Conservation (phyloP, 2,113 vertebrate species). For the Heteronetta atricapilla region DNA sequence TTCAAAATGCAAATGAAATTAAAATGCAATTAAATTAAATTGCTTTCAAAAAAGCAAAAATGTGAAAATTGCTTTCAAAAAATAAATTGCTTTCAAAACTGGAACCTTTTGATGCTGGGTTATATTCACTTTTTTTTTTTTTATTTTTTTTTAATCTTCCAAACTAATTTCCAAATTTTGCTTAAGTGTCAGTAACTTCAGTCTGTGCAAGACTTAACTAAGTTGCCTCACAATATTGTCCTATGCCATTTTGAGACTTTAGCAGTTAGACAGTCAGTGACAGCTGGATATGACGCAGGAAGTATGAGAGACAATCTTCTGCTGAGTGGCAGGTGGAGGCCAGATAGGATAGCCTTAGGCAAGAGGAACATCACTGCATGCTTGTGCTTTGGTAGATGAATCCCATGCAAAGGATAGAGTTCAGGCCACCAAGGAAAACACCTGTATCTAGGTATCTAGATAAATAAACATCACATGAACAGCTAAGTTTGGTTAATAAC, state of each 20-base stretch:
- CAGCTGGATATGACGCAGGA: background rate
- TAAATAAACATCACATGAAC: background rate
- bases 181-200: background rate
- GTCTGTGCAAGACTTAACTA: background rate
- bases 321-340: background rate
- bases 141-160: background rate
- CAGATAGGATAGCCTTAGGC: background rate
- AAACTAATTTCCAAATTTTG: background rate
- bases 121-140: background rate
- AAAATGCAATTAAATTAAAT: background rate
- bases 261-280: background rate
- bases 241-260: background rate
- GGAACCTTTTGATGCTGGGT: background rate
- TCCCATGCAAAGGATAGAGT: background rate
- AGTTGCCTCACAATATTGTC: background rate
- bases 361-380: background rate
- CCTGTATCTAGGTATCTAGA: background rate
- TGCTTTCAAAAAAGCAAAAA: background rate
- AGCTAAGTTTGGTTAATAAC: background rate
- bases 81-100: background rate
- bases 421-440: background rate
- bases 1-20: background rate
- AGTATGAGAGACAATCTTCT: background rate
- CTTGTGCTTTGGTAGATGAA: background rate
- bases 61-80: background rate